A percentile compares a stretch with the other conserved stretches of the same genome.
These are phyloP conservation scores for Dasysyrphus albostriatus DNA, from an alignment of 2,888 invertebrate species.

Conservation along the genomic window DNA sequence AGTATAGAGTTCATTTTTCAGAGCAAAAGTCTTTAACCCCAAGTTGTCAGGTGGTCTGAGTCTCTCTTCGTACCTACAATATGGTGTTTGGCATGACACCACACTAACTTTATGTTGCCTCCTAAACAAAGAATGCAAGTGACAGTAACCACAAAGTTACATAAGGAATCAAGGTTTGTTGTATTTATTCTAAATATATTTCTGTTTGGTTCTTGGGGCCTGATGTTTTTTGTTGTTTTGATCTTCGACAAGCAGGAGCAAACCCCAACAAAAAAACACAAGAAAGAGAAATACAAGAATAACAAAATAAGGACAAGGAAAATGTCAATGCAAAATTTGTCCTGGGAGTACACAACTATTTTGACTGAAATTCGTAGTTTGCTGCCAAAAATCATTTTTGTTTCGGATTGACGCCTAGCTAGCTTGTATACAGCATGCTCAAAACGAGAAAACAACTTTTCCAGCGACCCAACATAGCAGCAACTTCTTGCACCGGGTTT, in stretches of 20 bases:
- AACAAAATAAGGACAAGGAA: conserved; percentile 37
- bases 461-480: background rate
- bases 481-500: conserved; percentile 49
- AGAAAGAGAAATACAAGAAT: background rate
- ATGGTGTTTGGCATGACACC: conserved; percentile 43
- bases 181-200: background rate
- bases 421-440: conserved; percentile 5
- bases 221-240: conserved; percentile 30
- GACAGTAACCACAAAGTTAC: conserved; percentile 46
- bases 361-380: conserved; percentile 65
- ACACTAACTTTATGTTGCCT: conserved; percentile 32
- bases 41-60: conserved; percentile 63
- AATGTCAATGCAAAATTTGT: conserved; percentile 68
- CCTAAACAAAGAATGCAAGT: conserved; percentile 41
- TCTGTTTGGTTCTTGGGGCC: conserved; percentile 16
- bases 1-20: conserved; percentile 61
- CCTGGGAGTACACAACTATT: conserved; percentile 40
- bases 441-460: conserved; percentile 58
- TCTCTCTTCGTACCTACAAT: conserved; percentile 2
- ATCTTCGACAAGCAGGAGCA: conserved; percentile 47
- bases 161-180: conserved; percentile 32
- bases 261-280: background rate
- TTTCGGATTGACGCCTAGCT: conserved; percentile 69
- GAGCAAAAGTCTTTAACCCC: conserved; percentile 37
- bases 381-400: conserved; percentile 67